A percentile compares a stretch with the other conserved stretches of the same genome.
Evolutionary conservation across 2,797 vertebrate genomes (phyloP).

Genomic region (Lepilemur ruficaudatus): DNA sequence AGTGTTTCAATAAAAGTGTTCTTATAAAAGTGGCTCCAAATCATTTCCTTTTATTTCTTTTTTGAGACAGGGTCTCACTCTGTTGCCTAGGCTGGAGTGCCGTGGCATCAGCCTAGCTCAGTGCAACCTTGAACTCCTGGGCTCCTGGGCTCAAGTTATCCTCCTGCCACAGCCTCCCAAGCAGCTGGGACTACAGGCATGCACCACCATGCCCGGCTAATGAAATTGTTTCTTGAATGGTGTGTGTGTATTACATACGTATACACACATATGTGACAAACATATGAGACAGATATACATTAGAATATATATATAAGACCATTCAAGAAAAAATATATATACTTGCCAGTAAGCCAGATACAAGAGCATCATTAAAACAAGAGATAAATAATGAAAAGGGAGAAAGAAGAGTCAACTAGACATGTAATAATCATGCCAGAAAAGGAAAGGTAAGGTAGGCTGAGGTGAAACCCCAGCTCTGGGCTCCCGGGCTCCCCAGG

Average conservation of each 20-base stretch:
- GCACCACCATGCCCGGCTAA: neutral
- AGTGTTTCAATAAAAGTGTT: neutral
- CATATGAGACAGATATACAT: neutral
- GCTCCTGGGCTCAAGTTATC: neutral
- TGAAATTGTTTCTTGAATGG: neutral
- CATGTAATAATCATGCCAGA: neutral
- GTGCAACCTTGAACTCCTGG: neutral
- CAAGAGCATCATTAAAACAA: neutral
- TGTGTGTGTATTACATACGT: neutral
- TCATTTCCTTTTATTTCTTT: neutral
- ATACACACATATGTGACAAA: neutral
- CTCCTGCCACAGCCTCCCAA: neutral
- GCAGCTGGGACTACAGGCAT: neutral
- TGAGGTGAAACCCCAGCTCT: neutral
- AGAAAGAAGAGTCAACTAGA: neutral
- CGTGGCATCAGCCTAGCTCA: neutral
- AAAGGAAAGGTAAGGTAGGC: neutral
- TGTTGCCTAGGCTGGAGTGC: neutral
- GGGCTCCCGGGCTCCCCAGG: neutral
- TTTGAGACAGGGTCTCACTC: neutral
- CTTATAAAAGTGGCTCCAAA: neutral
- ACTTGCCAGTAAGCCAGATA: conserved; percentile 6
- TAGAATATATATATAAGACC: neutral
- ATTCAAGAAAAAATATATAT: neutral
- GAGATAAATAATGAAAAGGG: neutral